These are phyloP conservation scores for Ibycter americanus DNA, from an alignment of 2,797 vertebrate species.

Conservation along the genomic window DNA sequence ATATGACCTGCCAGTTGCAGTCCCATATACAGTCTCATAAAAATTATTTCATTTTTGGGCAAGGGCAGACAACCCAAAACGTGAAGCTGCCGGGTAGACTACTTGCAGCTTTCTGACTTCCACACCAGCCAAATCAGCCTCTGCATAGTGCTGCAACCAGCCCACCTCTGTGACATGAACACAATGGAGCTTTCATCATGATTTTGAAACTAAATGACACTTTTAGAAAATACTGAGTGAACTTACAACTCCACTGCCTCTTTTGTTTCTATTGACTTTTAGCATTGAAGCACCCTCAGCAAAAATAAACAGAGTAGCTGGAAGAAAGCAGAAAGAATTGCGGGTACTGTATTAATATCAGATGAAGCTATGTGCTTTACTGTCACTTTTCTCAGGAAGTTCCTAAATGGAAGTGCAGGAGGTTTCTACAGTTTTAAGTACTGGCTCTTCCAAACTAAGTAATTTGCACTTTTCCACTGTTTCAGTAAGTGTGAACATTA, in stretches of 20 bases:
- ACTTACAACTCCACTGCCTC: background rate
- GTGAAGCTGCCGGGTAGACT: background rate
- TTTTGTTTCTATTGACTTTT: background rate
- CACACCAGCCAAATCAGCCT: background rate
- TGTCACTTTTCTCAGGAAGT: background rate
- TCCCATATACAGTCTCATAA: background rate
- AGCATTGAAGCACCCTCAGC: background rate
- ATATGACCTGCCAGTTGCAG: fast-evolving
- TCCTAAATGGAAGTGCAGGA: background rate
- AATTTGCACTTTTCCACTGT: background rate
- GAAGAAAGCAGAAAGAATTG: background rate
- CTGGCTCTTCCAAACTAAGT: background rate
- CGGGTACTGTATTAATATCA: background rate
- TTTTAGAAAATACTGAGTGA: background rate
- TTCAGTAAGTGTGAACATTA: background rate
- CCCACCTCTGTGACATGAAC: background rate
- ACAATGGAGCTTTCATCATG: background rate
- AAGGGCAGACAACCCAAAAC: background rate
- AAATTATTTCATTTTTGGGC: background rate
- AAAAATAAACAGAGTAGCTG: background rate
- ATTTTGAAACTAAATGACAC: background rate
- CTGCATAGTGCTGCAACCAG: background rate
- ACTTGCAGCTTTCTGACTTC: background rate
- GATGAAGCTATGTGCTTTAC: background rate
- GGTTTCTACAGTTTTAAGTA: background rate